These are phyloP conservation scores for Pseudococcus longispinus DNA, from an alignment of 2,888 invertebrate genomes.

Conservation along the genomic window DNA sequence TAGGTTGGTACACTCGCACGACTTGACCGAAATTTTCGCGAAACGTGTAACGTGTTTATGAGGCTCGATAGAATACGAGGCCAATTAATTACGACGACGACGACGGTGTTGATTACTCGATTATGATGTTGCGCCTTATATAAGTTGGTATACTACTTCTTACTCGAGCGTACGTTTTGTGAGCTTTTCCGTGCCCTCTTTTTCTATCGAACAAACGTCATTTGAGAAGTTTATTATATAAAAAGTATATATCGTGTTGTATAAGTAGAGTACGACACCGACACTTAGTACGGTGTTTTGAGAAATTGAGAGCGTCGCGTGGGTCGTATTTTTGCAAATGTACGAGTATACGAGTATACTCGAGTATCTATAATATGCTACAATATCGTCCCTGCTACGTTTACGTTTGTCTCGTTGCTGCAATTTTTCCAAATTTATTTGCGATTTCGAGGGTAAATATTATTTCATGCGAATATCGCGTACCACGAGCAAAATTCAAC, in stretches of 20 bases:
- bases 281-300: neutral
- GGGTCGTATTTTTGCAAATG: neutral
- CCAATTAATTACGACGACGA: neutral
- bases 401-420: neutral
- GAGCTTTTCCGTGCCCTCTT: neutral
- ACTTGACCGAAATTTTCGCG: neutral
- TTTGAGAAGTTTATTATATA: neutral
- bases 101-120: constrained; percentile 6
- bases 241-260: neutral
- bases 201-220: neutral
- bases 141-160: neutral
- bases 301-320: neutral
- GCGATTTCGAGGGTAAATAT: neutral
- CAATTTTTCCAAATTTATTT: neutral
- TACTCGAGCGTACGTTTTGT: neutral
- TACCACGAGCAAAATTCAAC: neutral
- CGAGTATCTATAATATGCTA: no score
- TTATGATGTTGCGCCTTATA: neutral
- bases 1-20: neutral
- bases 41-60: neutral
- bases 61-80: neutral
- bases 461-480: neutral
- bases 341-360: neutral
- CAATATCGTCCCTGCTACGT: no score
- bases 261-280: neutral